These are phyloP conservation scores for Dryobates pubescens DNA, from an alignment of 2,797 vertebrate genomes.

Conservation along the genomic window DNA sequence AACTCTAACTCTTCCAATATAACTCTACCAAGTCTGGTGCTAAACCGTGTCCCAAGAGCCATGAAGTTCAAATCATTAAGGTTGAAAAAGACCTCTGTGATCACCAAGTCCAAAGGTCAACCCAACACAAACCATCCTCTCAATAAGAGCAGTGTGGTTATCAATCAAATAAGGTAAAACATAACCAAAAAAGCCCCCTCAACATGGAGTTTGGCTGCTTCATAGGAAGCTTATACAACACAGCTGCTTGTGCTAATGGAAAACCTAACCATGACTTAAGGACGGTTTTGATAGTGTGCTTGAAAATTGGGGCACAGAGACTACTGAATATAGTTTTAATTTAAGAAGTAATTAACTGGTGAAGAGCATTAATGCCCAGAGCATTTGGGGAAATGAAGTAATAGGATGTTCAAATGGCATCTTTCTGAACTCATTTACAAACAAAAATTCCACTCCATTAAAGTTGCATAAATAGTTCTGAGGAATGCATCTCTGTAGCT, in stretches of 20 bases:
- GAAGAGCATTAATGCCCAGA: neutral
- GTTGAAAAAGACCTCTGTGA: no score
- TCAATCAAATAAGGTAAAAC: neutral
- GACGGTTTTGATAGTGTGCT: neutral
- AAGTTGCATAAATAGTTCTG: constrained; percentile 19
- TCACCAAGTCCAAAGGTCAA: no score
- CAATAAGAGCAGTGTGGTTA: neutral
- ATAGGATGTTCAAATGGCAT: neutral
- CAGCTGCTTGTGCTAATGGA: neutral
- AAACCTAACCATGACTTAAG: neutral
- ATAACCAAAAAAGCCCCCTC: neutral
- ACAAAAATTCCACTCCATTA: neutral
- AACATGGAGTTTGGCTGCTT: neutral
- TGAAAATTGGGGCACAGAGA: neutral
- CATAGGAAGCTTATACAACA: neutral
- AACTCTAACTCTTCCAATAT: no score
- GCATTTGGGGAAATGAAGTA: neutral
- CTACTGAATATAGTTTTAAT: neutral
- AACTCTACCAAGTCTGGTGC: no score
- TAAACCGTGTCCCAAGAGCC: neutral
- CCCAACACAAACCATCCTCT: neutral
- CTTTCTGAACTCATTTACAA: neutral
- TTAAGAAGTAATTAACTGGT: neutral
- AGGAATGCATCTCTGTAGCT: constrained; percentile 15
- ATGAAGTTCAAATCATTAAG: neutral